Percentiles rank a stretch among this genome's conserved stretches.
Evolutionary conservation across 2,888 invertebrate genomes (phyloP).

Genomic region (Cataglyphis rosenhaueri): DNA sequence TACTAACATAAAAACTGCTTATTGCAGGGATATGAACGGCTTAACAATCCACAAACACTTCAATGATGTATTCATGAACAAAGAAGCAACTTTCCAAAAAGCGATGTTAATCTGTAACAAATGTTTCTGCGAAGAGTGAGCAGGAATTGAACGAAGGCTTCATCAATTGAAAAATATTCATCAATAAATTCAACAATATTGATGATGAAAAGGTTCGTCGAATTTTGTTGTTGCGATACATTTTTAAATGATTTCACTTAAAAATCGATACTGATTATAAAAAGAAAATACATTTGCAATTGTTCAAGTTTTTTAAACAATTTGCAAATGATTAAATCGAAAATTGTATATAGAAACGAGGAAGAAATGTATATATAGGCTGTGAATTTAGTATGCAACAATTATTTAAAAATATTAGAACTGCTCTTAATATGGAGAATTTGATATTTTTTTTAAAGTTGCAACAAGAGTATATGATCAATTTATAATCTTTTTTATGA

Average conservation of each 20-base stretch:
- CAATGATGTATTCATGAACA: conserved; percentile 68
- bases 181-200: conserved; percentile 29
- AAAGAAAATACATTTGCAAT: conserved; percentile 24
- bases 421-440: conserved; percentile 41
- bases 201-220: conserved; percentile 18
- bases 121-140: not conserved
- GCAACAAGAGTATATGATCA: conserved; percentile 14
- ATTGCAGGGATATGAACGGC: conserved; percentile 82
- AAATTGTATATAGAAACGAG: conserved; percentile 64
- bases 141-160: not conserved
- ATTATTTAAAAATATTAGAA: conserved; percentile 32
- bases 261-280: conserved; percentile 28
- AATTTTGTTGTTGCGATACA: conserved; percentile 54
- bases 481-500: conserved; percentile 30
- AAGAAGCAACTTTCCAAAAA: conserved; percentile 12
- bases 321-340: conserved; percentile 39
- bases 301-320: conserved; percentile 48
- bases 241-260: conserved; percentile 49
- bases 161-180: not conserved
- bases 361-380: conserved; percentile 68
- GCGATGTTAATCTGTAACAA: not conserved
- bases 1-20: conserved; percentile 37
- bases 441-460: conserved; percentile 56
- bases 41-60: conserved; percentile 76
- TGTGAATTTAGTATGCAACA: conserved; percentile 67